phyloP scores from a whole-genome alignment of 2,888 invertebrate species.

The Dexiosoma caninum region DNA sequence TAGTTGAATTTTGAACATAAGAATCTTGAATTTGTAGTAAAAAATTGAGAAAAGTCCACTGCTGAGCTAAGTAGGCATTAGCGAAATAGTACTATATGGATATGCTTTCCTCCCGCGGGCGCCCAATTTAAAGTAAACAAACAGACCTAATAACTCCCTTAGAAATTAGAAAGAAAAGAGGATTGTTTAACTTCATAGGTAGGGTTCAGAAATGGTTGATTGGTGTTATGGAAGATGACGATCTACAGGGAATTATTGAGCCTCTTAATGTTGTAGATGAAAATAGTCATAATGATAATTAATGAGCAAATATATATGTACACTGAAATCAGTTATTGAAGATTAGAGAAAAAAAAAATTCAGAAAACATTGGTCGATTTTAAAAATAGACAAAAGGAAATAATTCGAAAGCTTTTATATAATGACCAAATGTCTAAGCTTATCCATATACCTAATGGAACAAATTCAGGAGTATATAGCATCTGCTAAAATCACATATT shows the following conservation, averaged over 20 bases:
- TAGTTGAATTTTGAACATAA: too few species aligned
- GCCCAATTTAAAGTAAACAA: too few species aligned
- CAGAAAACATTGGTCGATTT: not conserved
- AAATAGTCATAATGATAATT: slow-evolving; percentile 34
- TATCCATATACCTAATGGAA: too few species aligned
- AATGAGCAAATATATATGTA: slow-evolving; percentile 56
- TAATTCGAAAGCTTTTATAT: slow-evolving; percentile 3
- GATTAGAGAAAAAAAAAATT: slow-evolving; percentile 29
- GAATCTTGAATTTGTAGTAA: too few species aligned
- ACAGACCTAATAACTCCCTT: slow-evolving; percentile 19
- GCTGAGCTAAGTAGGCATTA: too few species aligned
- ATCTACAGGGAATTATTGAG: slow-evolving; percentile 29
- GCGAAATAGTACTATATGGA: too few species aligned
- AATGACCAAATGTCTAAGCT: slow-evolving; percentile 33
- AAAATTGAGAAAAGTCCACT: too few species aligned
- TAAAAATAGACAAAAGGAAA: slow-evolving; percentile 30
- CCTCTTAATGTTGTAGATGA: slow-evolving; percentile 8
- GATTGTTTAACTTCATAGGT: too few species aligned
- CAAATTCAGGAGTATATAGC: too few species aligned
- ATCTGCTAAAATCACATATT: too few species aligned
- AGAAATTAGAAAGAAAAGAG: slow-evolving; percentile 5
- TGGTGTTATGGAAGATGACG: slow-evolving; percentile 21
- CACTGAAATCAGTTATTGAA: slow-evolving; percentile 29
- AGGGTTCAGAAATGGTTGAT: too few species aligned
- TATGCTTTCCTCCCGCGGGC: too few species aligned